phyloP scores from a whole-genome alignment of 1,140 invertebrate genomes.

The Drosophila azteca region DNA sequence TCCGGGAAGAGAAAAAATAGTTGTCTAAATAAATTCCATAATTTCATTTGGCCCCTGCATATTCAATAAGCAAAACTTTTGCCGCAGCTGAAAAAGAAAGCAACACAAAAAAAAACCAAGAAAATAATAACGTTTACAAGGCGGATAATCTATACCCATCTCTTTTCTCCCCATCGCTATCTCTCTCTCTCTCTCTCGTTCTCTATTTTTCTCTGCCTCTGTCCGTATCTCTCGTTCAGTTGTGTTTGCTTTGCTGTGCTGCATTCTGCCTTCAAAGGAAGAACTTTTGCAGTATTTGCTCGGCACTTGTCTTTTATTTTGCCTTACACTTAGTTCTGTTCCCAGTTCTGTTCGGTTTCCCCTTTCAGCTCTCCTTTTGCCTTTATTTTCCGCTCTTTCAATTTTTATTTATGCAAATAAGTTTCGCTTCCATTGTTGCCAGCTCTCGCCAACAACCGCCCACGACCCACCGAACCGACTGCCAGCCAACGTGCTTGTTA shows the following conservation, averaged over 20 bases:
- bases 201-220: background rate
- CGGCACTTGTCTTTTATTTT: conserved; percentile 80
- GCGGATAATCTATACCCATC: conserved; percentile 69
- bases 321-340: conserved; percentile 57
- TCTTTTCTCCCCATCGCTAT: conserved; percentile 9
- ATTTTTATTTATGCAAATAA: conserved; percentile 82
- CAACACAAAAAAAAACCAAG: conserved; percentile 8
- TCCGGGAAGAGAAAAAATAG: conserved; percentile 1
- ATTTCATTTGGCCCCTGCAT: conserved; percentile 71
- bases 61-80: conserved; percentile 66
- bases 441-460: conserved; percentile 11
- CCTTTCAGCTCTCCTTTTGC: conserved; percentile 23
- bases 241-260: conserved; percentile 38
- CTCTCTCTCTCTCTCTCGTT: background rate
- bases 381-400: conserved; percentile 74
- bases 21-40: conserved; percentile 61
- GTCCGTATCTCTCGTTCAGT: background rate
- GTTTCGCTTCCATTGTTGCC: conserved; percentile 66
- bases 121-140: conserved; percentile 60
- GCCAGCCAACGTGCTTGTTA: conserved; percentile 50
- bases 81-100: conserved; percentile 14
- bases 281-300: conserved; percentile 79
- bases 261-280: conserved; percentile 68
- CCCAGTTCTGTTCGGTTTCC: background rate
- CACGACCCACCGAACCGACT: background rate